Evolutionary conservation across 2,113 vertebrate species (phyloP), one percentile per base, ranked within the genome.

Genomic region (Hippocampus zosterae): DNA sequence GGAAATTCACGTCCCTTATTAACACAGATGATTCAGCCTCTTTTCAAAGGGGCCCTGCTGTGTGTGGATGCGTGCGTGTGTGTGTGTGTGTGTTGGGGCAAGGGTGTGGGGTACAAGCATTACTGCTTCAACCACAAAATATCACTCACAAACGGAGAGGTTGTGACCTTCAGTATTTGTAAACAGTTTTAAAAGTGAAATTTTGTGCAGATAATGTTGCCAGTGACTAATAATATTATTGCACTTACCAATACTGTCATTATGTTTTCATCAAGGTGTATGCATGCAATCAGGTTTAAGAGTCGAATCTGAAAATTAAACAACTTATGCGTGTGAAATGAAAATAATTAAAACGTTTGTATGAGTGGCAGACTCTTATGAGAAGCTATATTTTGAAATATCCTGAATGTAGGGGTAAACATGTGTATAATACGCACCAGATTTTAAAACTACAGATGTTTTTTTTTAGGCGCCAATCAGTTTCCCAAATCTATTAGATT

Each of bases 1-100:
- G 80, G 85, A 81, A 83, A 81, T 69, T 60, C 70, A 72, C 84
- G 75, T 80, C 64, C 76, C 76, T 87, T 82, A 83, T 88, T 87
- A 88, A 68, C 57, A 70, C 75, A 77, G 82, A 87, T 85, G 87
- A 88, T 82, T 87, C 85, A 85, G 85, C 82, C 77, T 69, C 74
- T 83, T 85, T 83, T 81, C 70, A 73, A 33, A 27, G 67, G 29
- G 65, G 29, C 53, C 15, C 8, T 74, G 53, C n/a, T n/a, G 9
- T 41, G 69, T 67, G 44, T 44, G 42, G 11, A 10, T 44, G 42
- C 12, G 42, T 44, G 42, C 1, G 42, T 29, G 27, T 29, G 27
- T 29, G 27, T 29, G 27, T 29, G 27, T 29, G 27, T 2, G 27
- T 29, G 27, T 29, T 29, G 27, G 44, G 8, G 10, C 12, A 33